phyloP scores from a whole-genome alignment of 2,888 invertebrate genomes.

The Phyto melanocephala region DNA sequence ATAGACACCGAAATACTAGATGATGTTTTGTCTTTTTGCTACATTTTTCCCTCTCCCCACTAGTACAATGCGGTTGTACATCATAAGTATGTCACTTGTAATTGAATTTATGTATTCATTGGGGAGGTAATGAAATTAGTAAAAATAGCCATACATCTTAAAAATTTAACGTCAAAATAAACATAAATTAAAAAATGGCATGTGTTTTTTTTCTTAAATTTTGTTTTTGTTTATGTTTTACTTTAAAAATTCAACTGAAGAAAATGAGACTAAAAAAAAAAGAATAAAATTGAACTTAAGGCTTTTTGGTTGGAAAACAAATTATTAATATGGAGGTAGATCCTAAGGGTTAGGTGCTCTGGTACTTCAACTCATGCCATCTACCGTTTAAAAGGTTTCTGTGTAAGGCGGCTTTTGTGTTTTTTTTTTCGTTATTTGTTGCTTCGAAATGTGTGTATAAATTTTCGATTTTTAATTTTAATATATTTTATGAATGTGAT shows the following conservation, averaged over 20 bases:
- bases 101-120: constrained; percentile 44
- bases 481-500: constrained; percentile 52
- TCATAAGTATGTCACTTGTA: constrained; percentile 35
- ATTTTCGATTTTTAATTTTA: constrained; percentile 46
- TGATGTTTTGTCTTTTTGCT: too few species aligned
- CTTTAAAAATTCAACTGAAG: constrained; percentile 11
- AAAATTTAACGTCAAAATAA: constrained; percentile 57
- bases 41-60: too few species aligned
- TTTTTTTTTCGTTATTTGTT: too few species aligned
- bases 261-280: constrained; percentile 27
- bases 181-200: constrained; percentile 59
- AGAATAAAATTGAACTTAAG: constrained; percentile 13
- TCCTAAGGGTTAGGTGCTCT: constrained; percentile 43
- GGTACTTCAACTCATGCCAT: too few species aligned
- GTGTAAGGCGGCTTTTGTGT: constrained; percentile 51
- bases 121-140: constrained; percentile 61
- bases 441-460: neutral
- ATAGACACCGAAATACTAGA: too few species aligned
- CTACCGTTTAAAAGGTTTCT: constrained; percentile 19
- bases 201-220: neutral
- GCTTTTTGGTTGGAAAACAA: constrained; percentile 47
- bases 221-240: neutral
- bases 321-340: constrained; percentile 49
- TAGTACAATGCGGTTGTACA: too few species aligned
- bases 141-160: constrained; percentile 51